phyloP scores from a whole-genome alignment of 2,888 invertebrate species.

The Macrophya alboannulata region DNA sequence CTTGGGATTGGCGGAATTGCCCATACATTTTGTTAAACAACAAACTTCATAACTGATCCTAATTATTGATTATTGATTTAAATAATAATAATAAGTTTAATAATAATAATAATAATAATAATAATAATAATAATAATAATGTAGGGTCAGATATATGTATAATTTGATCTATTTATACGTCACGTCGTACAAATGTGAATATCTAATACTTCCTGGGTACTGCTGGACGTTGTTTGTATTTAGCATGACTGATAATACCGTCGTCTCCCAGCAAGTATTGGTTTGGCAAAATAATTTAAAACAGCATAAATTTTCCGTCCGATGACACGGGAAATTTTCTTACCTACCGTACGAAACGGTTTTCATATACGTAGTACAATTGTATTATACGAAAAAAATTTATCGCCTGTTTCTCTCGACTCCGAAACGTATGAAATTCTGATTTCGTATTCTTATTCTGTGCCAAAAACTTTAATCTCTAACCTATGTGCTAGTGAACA shows the following conservation, averaged over 20 bases:
- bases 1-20: too few relatives aligned
- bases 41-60: background rate
- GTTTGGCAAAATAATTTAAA: background rate
- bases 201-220: background rate
- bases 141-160: background rate
- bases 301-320: background rate
- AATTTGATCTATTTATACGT: background rate
- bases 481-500: constrained; percentile 2
- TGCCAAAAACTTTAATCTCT: background rate
- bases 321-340: background rate
- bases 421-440: background rate
- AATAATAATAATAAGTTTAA: background rate
- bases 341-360: background rate
- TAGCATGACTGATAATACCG: background rate
- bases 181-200: background rate
- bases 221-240: background rate
- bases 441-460: background rate
- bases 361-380: too few relatives aligned
- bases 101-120: background rate
- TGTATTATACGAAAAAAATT: background rate
- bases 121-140: background rate
- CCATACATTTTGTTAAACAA: background rate
- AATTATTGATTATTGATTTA: background rate
- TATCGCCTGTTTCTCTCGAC: background rate
- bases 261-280: background rate